Evolutionary conservation across 2,888 invertebrate species (phyloP).

Genomic region (Phytoseiulus persimilis): DNA sequence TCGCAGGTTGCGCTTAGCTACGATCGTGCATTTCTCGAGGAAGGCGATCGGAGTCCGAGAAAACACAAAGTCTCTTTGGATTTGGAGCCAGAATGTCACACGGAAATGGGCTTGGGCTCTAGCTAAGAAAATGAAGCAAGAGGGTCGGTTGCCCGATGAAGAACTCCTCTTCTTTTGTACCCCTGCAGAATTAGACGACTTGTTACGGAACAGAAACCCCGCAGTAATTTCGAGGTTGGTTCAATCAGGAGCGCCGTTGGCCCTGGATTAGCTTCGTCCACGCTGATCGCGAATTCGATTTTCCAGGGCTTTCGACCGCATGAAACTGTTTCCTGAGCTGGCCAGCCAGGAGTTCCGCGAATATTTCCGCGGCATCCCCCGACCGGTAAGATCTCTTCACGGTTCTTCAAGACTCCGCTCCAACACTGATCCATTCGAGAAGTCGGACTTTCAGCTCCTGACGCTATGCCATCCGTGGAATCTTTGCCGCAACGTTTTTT

Average conservation of each 20-base stretch:
- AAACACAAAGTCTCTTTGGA: slow-evolving; percentile 30
- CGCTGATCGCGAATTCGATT: too few species aligned
- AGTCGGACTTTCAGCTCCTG: too few species aligned
- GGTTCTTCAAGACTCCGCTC: neutral
- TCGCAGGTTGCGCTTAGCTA: neutral
- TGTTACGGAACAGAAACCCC: slow-evolving; percentile 49
- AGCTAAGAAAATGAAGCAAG: slow-evolving; percentile 49
- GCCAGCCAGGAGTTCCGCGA: slow-evolving; percentile 60
- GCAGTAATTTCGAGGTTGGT: slow-evolving; percentile 9
- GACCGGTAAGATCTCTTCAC: slow-evolving; percentile 47
- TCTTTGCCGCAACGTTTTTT: too few species aligned
- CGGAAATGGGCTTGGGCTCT: slow-evolving; percentile 19
- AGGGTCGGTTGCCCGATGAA: slow-evolving; percentile 59
- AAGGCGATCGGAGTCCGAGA: slow-evolving; percentile 9
- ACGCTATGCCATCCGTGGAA: too few species aligned
- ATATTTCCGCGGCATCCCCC: slow-evolving; percentile 54
- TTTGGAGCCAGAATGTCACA: neutral
- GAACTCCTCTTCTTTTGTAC: slow-evolving; percentile 63
- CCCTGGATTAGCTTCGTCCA: too few species aligned
- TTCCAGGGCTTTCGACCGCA: slow-evolving; percentile 60
- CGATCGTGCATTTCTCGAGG: slow-evolving; percentile 12
- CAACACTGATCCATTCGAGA: neutral
- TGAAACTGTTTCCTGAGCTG: slow-evolving; percentile 58
- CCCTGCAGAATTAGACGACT: slow-evolving; percentile 57
- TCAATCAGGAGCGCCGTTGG: too few species aligned